A percentile compares a stretch with the other conserved stretches of the same genome.
phyloP scores from a whole-genome alignment of 2,113 vertebrate genomes.

The Sphaerodactylus townsendi region DNA sequence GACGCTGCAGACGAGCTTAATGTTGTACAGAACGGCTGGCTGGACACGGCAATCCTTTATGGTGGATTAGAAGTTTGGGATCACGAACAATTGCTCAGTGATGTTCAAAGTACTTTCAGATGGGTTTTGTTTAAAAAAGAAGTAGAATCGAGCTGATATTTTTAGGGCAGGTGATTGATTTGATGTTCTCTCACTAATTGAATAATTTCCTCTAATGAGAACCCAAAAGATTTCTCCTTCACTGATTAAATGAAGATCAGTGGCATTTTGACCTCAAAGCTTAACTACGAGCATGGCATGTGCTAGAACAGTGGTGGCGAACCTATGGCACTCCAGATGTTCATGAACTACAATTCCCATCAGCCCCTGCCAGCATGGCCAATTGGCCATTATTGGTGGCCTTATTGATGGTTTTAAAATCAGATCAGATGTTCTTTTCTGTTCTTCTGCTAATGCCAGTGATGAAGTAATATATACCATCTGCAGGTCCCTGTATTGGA shows the following conservation, averaged over 20 bases:
- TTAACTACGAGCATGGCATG: neutral
- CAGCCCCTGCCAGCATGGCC: no score
- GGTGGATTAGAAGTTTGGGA: neutral
- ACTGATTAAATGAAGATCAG: neutral
- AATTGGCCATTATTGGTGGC: no score
- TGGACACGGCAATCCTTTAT: neutral
- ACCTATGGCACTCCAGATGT: no score
- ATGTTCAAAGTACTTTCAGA: rapidly evolving
- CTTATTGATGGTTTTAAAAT: neutral
- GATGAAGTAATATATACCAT: neutral
- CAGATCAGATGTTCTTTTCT: neutral
- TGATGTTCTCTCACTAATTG: neutral
- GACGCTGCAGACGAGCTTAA: neutral
- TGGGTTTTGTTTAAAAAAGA: neutral
- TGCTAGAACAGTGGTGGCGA: no score
- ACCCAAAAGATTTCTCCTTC: neutral
- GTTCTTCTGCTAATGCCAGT: no score
- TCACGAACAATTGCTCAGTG: neutral
- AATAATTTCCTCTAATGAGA: neutral
- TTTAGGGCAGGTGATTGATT: neutral
- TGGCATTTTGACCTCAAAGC: no score
- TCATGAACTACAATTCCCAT: no score
- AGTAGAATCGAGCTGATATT: neutral
- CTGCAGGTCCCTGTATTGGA: no score
- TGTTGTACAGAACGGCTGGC: neutral